phyloP scores from a whole-genome alignment of 2,797 vertebrate species.

The Diglossa cyanea region DNA sequence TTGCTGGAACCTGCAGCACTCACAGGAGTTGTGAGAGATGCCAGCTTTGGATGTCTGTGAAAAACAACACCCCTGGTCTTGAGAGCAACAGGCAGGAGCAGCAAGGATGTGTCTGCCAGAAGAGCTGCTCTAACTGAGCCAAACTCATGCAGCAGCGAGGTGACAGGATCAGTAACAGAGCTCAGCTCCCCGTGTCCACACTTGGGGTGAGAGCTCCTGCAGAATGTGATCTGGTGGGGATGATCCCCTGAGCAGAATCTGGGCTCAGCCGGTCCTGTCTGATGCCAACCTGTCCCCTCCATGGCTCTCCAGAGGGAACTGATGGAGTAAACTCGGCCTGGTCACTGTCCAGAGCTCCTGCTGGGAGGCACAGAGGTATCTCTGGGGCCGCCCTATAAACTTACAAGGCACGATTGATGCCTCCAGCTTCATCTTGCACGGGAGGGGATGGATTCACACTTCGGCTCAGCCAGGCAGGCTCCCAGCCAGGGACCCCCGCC shows the following conservation, averaged over 20 bases:
- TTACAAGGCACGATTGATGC: not conserved
- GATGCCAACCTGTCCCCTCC: fast-evolving
- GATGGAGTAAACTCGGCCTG: not conserved
- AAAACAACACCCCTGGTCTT: not conserved
- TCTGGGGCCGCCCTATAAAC: not conserved
- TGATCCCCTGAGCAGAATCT: not conserved
- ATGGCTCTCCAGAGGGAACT: not conserved
- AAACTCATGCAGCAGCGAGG: fast-evolving
- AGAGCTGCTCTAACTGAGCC: not conserved
- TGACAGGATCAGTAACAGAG: not conserved
- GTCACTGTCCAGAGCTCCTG: not conserved
- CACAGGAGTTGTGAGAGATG: not conserved
- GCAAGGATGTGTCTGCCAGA: not conserved
- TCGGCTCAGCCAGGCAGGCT: not conserved
- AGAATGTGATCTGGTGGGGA: fast-evolving
- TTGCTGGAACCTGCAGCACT: not conserved
- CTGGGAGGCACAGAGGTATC: not conserved
- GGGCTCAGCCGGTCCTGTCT: fast-evolving
- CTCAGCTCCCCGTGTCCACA: not conserved
- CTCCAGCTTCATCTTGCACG: fast-evolving
- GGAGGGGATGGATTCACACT: not conserved
- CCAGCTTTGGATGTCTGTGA: not conserved
- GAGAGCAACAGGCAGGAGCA: not conserved
- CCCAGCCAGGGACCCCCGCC: not conserved
- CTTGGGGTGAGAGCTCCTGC: not conserved